These are phyloP conservation scores for Meda fulgida DNA, from an alignment of 2,797 vertebrate species.

Conservation along the genomic window DNA sequence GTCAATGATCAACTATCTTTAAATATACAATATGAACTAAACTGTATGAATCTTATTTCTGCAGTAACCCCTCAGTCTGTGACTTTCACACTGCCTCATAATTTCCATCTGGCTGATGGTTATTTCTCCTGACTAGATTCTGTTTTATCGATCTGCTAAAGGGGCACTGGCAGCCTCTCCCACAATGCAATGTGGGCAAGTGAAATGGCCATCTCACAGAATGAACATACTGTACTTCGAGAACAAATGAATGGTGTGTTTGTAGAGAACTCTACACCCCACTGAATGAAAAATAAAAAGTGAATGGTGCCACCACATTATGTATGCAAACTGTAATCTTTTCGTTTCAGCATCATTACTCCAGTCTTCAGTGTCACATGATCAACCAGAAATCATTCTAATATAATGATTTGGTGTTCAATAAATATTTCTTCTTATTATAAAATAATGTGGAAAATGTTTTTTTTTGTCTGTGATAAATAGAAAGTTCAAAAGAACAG, in stretches of 20 bases:
- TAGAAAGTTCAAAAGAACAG: no score
- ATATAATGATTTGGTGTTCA: not conserved
- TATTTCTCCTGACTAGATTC: slow-evolving; percentile 48
- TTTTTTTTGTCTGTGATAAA: not conserved
- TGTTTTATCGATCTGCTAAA: slow-evolving; percentile 52
- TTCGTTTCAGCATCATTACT: not conserved
- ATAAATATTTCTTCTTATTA: not conserved
- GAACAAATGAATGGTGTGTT: slow-evolving; percentile 22
- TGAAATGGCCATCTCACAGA: slow-evolving; percentile 35
- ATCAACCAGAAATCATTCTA: not conserved
- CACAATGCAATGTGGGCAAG: slow-evolving; percentile 26
- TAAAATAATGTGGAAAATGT: not conserved
- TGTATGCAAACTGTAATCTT: not conserved
- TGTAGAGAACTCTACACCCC: slow-evolving; percentile 20
- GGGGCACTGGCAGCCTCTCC: slow-evolving; percentile 45
- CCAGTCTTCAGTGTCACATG: not conserved
- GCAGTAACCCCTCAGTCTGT: not conserved
- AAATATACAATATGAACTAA: slow-evolving; percentile 2
- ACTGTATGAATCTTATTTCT: slow-evolving; percentile 2
- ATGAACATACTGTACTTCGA: not conserved
- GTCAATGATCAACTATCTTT: slow-evolving; percentile 19
- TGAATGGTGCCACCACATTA: not conserved
- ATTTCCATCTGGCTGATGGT: slow-evolving; percentile 36
- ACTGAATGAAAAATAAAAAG: slow-evolving; percentile 36
- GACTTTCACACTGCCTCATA: slow-evolving; percentile 28